Percentiles rank a stretch among this genome's conserved stretches.
These are phyloP conservation scores for Lochmaea capreae DNA, from an alignment of 2,888 invertebrate species.

Conservation along the genomic window DNA sequence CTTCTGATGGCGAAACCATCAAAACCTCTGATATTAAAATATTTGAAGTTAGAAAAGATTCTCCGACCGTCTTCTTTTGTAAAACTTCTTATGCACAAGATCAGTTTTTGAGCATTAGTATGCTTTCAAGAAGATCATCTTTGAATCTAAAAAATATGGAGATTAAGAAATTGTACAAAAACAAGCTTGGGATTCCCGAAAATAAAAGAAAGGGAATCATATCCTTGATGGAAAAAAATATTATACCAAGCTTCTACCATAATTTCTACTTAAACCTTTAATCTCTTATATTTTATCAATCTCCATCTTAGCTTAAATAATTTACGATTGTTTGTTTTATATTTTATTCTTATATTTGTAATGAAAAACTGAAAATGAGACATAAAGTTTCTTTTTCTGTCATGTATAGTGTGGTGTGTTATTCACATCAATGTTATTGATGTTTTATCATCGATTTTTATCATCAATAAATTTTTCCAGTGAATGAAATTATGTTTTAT, in stretches of 20 bases:
- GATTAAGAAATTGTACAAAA: conserved; percentile 4
- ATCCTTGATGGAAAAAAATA: conserved; percentile 7
- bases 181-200: neutral
- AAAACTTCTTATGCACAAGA: conserved; percentile 34
- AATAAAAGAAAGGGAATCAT: neutral
- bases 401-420: neutral
- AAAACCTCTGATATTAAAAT: conserved; percentile 34
- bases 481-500: conserved; percentile 1
- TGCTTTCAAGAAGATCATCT: too few species aligned
- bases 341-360: conserved; percentile 1
- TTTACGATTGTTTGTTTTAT: conserved; percentile 7
- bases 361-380: neutral
- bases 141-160: neutral
- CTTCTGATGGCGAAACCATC: conserved; percentile 22
- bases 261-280: conserved; percentile 10
- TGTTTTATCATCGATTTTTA: neutral
- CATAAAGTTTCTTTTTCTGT: neutral
- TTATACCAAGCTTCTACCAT: neutral
- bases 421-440: neutral
- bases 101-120: conserved; percentile 13
- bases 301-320: neutral
- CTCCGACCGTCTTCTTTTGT: conserved; percentile 28
- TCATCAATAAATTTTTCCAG: neutral
- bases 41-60: conserved; percentile 32
- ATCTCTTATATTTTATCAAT: conserved; percentile 1